phyloP scores from a whole-genome alignment of 2,888 invertebrate species.

The Pyrrhia umbra region DNA sequence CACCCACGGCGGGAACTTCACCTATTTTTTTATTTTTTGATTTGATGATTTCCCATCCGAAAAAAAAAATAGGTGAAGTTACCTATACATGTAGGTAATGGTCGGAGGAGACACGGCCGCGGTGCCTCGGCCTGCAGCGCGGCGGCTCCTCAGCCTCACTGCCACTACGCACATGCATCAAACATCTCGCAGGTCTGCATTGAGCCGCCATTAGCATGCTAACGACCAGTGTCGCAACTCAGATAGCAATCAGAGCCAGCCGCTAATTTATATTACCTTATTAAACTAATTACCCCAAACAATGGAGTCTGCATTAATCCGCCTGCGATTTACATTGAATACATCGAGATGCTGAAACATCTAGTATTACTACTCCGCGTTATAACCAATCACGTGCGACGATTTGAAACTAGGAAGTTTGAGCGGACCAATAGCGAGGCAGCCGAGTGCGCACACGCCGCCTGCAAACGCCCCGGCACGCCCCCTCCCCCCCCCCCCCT shows the following conservation, averaged over 20 bases:
- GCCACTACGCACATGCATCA: slow-evolving; percentile 15
- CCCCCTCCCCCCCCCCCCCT: slow-evolving; percentile 59
- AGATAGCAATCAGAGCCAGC: slow-evolving; percentile 48
- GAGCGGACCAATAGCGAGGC: slow-evolving; percentile 59
- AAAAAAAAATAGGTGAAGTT: no score
- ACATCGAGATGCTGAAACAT: slow-evolving; percentile 48
- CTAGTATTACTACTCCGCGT: slow-evolving; percentile 38
- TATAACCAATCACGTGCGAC: slow-evolving; percentile 46
- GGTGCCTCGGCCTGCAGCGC: not conserved
- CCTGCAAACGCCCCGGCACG: slow-evolving; percentile 63
- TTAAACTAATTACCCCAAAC: slow-evolving; percentile 63
- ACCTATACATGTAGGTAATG: no score
- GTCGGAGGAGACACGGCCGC: not conserved
- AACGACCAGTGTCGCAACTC: slow-evolving; percentile 55
- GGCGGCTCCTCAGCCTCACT: not conserved
- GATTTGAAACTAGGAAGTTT: slow-evolving; percentile 52
- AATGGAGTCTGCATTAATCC: slow-evolving; percentile 63
- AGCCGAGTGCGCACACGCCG: slow-evolving; percentile 72
- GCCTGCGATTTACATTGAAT: slow-evolving; percentile 61
- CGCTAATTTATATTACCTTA: slow-evolving; percentile 53
- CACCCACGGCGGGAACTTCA: no score
- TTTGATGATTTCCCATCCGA: no score
- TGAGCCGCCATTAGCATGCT: slow-evolving; percentile 40
- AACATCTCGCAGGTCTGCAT: slow-evolving; percentile 18
- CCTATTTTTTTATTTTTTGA: no score